Evolutionary conservation across 2,888 invertebrate genomes (phyloP).

Genomic region (Ceraclea dissimilis): DNA sequence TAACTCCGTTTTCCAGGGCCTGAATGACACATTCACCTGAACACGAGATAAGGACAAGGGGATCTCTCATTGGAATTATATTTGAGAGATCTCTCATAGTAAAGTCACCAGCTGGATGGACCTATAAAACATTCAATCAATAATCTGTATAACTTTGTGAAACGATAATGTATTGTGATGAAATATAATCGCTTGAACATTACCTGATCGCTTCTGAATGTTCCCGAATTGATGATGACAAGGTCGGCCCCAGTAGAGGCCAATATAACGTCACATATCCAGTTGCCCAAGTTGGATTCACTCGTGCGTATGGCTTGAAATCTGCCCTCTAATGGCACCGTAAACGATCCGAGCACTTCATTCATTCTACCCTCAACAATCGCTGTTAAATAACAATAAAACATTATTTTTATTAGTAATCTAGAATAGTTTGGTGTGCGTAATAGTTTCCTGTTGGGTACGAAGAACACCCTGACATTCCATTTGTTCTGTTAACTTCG

Average conservation of each 20-base stretch:
- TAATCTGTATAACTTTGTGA: no score
- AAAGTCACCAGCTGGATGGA: slow-evolving; percentile 79
- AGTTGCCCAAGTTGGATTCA: slow-evolving; percentile 86
- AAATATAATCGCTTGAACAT: not conserved
- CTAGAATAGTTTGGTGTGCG: no score
- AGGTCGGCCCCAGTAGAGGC: slow-evolving; percentile 81
- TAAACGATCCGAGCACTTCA: slow-evolving; percentile 73
- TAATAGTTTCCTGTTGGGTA: no score
- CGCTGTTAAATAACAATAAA: slow-evolving; percentile 39
- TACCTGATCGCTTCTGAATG: slow-evolving; percentile 66
- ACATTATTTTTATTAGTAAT: no score
- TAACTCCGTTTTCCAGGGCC: slow-evolving; percentile 78
- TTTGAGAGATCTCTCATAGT: slow-evolving; percentile 75
- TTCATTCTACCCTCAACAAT: slow-evolving; percentile 79
- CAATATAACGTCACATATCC: slow-evolving; percentile 74
- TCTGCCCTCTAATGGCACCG: slow-evolving; percentile 80
- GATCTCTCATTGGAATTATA: slow-evolving; percentile 81
- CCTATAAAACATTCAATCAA: slow-evolving; percentile 30
- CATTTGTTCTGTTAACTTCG: no score
- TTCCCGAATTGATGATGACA: slow-evolving; percentile 82
- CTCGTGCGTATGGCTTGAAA: slow-evolving; percentile 71
- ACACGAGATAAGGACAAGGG: slow-evolving; percentile 67
- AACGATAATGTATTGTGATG: no score
- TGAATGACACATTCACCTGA: slow-evolving; percentile 61
- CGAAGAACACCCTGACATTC: no score